Conservation (phyloP, 2,888 invertebrate genomes). For the Eugnorisma glareosa region DNA sequence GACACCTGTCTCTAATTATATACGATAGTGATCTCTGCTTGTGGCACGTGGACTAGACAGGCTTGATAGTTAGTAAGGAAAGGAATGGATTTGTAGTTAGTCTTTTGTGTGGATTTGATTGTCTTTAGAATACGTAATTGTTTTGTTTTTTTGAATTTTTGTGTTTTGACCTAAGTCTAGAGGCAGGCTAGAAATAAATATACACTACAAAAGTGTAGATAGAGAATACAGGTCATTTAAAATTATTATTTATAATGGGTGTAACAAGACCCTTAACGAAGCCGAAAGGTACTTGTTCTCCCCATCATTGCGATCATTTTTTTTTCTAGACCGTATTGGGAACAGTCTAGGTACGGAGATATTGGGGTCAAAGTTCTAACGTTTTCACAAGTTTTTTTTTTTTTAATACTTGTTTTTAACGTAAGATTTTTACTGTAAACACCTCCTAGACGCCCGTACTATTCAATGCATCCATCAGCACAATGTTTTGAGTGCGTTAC, state of each 20-base stretch:
- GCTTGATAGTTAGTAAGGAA: neutral
- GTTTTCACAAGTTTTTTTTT: too few relatives aligned
- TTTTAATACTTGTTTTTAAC: too few relatives aligned
- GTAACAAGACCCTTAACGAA: too few relatives aligned
- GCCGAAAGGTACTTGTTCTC: too few relatives aligned
- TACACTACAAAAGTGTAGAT: neutral
- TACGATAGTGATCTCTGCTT: conserved; percentile 55
- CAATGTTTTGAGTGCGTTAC: too few relatives aligned
- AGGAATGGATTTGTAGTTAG: neutral
- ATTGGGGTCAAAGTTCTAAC: too few relatives aligned
- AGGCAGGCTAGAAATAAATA: neutral
- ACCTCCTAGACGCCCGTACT: too few relatives aligned
- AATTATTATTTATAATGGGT: neutral
- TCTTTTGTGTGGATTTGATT: neutral
- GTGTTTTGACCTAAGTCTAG: neutral
- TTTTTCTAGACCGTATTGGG: too few relatives aligned
- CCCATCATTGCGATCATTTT: too few relatives aligned
- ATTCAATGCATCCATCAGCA: too few relatives aligned
- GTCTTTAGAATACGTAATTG: neutral
- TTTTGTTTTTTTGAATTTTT: neutral
- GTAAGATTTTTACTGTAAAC: too few relatives aligned
- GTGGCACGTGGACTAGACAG: conserved; percentile 47
- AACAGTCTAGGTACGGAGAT: too few relatives aligned
- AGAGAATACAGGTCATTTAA: neutral
- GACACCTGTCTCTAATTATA: conserved; percentile 63